A percentile compares a stretch with the other conserved stretches of the same genome.
Conservation (phyloP, 2,797 vertebrate genomes). For the Darevskia mixta region DNA sequence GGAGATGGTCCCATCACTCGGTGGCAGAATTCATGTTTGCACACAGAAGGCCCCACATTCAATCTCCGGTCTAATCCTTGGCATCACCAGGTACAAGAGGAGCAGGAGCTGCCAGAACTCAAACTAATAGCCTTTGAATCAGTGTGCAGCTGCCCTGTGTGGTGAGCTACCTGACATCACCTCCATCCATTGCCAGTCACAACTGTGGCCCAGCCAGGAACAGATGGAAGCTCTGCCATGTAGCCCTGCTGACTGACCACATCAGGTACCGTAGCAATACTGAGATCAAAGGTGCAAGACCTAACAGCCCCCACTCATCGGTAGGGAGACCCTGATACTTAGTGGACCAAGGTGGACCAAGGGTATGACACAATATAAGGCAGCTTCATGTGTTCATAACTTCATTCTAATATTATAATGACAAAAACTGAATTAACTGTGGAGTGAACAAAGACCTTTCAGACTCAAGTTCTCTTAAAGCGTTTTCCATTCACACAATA, state of each 20-base stretch:
- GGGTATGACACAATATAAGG: not conserved
- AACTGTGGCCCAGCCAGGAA: not conserved
- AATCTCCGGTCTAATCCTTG: not conserved
- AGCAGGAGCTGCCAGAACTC: not conserved
- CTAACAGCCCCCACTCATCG: not conserved
- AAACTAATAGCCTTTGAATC: not conserved
- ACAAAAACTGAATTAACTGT: not conserved
- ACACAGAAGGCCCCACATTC: not conserved
- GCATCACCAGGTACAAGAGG: not conserved
- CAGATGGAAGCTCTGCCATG: not conserved
- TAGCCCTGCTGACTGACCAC: not conserved
- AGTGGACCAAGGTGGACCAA: not conserved
- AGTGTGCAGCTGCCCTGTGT: not conserved
- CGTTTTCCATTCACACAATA: constrained; percentile 38
- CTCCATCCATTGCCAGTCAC: not conserved
- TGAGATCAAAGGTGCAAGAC: not conserved
- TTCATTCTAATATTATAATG: not conserved
- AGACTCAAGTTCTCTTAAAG: not conserved
- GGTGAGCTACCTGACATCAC: not conserved
- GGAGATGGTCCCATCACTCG: not conserved
- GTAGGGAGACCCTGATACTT: not conserved
- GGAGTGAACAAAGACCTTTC: constrained; percentile 7
- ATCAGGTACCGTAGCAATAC: not conserved
- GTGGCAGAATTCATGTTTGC: not conserved
- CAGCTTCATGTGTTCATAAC: not conserved